Base-by-base conservation (phyloP, 2,888 invertebrate genomes). In the Anthophora plumipes region DNA sequence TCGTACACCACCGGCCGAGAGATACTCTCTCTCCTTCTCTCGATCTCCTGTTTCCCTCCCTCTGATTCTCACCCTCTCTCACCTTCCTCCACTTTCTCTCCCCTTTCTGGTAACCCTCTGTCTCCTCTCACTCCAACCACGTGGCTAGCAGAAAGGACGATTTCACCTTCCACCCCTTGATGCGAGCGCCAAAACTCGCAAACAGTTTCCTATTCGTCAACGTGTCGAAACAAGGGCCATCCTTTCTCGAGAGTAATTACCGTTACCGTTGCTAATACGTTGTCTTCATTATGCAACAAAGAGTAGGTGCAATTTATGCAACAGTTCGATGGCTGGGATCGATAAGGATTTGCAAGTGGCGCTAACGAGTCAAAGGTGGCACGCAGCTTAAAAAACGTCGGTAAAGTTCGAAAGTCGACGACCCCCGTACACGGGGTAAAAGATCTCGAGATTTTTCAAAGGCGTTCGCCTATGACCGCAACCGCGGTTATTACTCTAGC, bases 1-100 rank as follows among this genome's bases (percentile, higher is more conserved):
- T 86, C 91, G 90, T 91, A 91, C 89, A 92, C 91, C 91, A 92
- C 91, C 91, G 89, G 88, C 89, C 89, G 91, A 92, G 92, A 93
- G 92, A 92, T 80, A 77, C 77, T 84, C 92, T 89, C 82, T 80
- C 87, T 85, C 86, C 77, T 78, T 74, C 75, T 59, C 59, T 59
- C 67, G 20, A 60, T 67, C 83, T 80, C 79, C 67, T 71, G 61
- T 68, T 48, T 76, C 64, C 31, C 48, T 69, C 57, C 25, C n/a
- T n/a, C n/a, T n/a, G n/a, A n/a, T n/a, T n/a, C n/a, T n/a, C n/a
- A n/a, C n/a, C n/a, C n/a, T 68, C 46, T 82, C 63, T 54, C 55
- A 64, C 52, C 55, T 31, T 66, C 63, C 52, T 25, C 59, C 31
- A 20, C 50, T 67, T 41, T 39, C 75, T 50, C 76, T 55, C 39